Conservation (phyloP, 2,113 vertebrate genomes). For the Petaurus breviceps region DNA sequence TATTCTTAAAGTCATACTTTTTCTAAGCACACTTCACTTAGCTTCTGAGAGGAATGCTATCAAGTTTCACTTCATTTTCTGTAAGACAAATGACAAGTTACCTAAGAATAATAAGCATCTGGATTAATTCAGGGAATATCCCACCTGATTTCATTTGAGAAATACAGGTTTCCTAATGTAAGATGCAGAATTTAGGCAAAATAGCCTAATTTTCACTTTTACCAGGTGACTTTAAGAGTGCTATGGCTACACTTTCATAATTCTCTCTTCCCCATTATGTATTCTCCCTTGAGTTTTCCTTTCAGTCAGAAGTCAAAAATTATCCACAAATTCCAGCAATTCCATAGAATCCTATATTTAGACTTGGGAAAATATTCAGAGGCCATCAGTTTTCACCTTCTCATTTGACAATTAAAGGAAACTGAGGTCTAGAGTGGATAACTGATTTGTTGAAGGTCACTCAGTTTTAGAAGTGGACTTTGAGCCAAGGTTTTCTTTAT, state of each 20-base stretch:
- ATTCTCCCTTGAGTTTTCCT: neutral
- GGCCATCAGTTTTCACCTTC: neutral
- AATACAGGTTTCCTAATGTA: neutral
- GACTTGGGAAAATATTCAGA: neutral
- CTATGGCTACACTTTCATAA: neutral
- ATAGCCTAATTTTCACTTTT: neutral
- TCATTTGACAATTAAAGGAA: neutral
- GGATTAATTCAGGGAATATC: neutral
- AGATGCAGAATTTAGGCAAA: neutral
- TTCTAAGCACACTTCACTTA: neutral
- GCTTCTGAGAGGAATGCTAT: neutral
- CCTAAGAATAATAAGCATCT: neutral
- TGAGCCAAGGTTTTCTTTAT: neutral
- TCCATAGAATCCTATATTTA: neutral
- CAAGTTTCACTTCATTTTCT: neutral
- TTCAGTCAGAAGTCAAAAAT: neutral
- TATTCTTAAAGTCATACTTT: neutral
- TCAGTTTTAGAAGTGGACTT: neutral
- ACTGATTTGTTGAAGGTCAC: constrained; percentile 17
- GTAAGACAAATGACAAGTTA: neutral
- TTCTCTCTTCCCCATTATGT: neutral
- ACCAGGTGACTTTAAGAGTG: neutral
- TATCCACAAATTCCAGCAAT: neutral
- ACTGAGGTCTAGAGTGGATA: constrained; percentile 15
- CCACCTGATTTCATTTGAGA: neutral